Conservation (phyloP, 2,888 invertebrate species). For the Hirtodrosophila duncani region DNA sequence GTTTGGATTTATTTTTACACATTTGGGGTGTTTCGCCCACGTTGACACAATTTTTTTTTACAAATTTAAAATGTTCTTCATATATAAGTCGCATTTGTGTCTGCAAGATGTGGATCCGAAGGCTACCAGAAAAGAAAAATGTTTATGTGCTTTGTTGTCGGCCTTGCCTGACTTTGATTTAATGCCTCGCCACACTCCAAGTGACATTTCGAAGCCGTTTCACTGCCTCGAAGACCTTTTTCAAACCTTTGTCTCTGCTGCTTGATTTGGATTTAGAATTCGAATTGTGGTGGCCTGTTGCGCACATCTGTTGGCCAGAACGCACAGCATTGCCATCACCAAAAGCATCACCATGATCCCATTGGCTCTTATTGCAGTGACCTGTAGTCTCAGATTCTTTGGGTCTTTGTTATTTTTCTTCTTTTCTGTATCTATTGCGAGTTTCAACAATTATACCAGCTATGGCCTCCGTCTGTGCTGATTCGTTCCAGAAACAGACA, state of each 20-base stretch:
- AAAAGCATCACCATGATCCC: no score
- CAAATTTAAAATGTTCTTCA: constrained; percentile 42
- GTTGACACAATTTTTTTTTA: constrained; percentile 57
- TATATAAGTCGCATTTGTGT: constrained; percentile 14
- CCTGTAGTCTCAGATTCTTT: constrained; percentile 23
- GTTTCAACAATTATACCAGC: constrained; percentile 31
- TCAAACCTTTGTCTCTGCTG: constrained; percentile 29
- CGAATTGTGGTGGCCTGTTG: constrained; percentile 47
- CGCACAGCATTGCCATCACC: no score
- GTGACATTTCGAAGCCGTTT: constrained; percentile 59
- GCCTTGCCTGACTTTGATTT: constrained; percentile 67
- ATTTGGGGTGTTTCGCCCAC: constrained; percentile 59
- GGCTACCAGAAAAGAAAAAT: constrained; percentile 32
- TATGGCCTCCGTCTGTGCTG: constrained; percentile 11
- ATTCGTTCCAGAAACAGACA: constrained; percentile 51
- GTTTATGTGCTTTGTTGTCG: constrained; percentile 16
- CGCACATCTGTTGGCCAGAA: constrained; percentile 62
- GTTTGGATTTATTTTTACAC: constrained; percentile 50
- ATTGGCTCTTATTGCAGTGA: constrained; percentile 32
- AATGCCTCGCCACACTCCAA: constrained; percentile 61
- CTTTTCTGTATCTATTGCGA: constrained; percentile 45
- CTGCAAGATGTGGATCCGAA: constrained; percentile 22
- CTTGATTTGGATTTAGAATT: constrained; percentile 22
- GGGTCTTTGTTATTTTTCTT: constrained; percentile 2
- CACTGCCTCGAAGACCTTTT: constrained; percentile 32